Base-by-base conservation (phyloP, 2,113 vertebrate genomes). In the Pycnonotus jocosus region DNA sequence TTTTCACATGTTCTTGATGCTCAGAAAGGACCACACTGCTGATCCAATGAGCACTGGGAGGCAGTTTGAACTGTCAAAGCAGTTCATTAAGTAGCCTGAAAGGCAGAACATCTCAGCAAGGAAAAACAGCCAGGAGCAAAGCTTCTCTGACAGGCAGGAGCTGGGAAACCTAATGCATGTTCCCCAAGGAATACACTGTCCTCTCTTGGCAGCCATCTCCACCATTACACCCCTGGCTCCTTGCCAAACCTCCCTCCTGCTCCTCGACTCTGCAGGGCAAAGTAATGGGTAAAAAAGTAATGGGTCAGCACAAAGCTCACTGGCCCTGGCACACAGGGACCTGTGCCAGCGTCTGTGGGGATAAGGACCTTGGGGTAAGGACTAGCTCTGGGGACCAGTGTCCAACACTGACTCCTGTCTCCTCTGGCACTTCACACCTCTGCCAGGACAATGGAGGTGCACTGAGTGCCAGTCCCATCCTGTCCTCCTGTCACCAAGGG, bases 71-170 rank as follows among this genome's bases (percentile, higher is more conserved):
- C 51, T 53, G n/a, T 15, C 0, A 0, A 68, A 85, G 70, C 73
- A 60, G 81, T 69, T 93, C 88, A 70, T 83, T 88, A 88, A 72
- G 74, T 79, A 92, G 85, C 58, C 31, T 73, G 62, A 92, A 73
- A 77, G 71, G 68, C 88, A 86, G 74, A 83, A 79, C 58, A 70
- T 35, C 79, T 83, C 79, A 56, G 71, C 47, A 80, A 92, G 71
- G 50, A 53, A 81, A 74, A 92, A 42, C 72, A 65, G 42, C 80
- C 53, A 27, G 11, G 24, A 90, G 88, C 47, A 83, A 27, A 62
- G 54, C 45, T 44, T 73, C 51, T 76, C 71, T 69, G 42, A 47
- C 71, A 86, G 71, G 58, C 42, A 70, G 47, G 86, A 87, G 64
- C 4, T 88, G 54, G 77, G 51, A 88, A 83, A 83, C 0, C 5